Conservation (phyloP, 2,888 invertebrate genomes). For the Cantharis rufa region DNA sequence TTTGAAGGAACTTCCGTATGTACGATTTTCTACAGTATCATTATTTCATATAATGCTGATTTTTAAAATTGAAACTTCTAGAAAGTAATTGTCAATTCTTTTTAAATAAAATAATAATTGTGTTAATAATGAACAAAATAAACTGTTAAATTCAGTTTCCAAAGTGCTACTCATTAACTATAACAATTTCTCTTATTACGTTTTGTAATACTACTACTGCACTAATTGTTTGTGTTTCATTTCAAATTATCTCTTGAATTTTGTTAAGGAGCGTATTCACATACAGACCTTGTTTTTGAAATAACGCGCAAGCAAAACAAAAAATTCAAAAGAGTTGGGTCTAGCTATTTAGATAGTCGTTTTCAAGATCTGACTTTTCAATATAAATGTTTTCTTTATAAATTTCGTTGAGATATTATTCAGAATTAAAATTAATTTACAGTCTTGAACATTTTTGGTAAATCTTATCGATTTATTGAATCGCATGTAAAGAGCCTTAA, state of each 20-base stretch:
- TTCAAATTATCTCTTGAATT: background rate
- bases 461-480: too few species aligned
- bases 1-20: background rate
- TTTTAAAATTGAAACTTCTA: background rate
- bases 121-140: background rate
- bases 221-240: background rate
- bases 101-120: background rate
- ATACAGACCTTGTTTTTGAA: background rate
- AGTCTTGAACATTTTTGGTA: too few species aligned
- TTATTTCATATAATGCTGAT: background rate
- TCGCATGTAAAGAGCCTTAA: too few species aligned
- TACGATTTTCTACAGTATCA: background rate
- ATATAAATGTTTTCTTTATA: too few species aligned
- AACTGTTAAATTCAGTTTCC: background rate
- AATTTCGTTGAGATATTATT: too few species aligned
- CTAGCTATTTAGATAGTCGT: too few species aligned
- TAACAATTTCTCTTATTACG: background rate
- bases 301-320: background rate
- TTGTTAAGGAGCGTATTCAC: background rate
- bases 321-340: background rate
- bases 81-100: background rate
- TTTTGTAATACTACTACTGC: background rate
- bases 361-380: too few species aligned
- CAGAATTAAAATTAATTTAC: too few species aligned
- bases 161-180: background rate